phyloP scores from a whole-genome alignment of 2,888 invertebrate genomes.

The Dioctria rufipes region DNA sequence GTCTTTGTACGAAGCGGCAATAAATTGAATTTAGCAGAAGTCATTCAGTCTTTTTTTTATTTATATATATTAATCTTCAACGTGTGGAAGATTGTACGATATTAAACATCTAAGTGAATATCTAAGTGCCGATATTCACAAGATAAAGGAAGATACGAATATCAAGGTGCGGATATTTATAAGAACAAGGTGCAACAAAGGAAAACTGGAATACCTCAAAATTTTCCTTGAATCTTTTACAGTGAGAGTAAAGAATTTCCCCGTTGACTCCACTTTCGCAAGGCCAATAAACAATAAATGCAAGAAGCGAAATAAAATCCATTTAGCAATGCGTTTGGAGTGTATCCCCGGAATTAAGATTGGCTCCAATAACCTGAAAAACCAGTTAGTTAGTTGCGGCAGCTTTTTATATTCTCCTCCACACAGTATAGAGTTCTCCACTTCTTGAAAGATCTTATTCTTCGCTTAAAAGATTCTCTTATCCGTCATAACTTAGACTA shows the following conservation, averaged over 20 bases:
- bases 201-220: too few species aligned
- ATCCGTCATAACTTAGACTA: slow-evolving; percentile 35
- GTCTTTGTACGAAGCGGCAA: too few species aligned
- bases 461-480: slow-evolving; percentile 9
- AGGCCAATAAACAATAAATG: slow-evolving; percentile 37
- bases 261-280: slow-evolving; percentile 2
- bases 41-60: too few species aligned
- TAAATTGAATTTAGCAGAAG: too few species aligned
- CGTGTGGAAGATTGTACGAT: too few species aligned
- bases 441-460: slow-evolving; percentile 14
- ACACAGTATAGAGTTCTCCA: slow-evolving; percentile 8
- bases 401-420: slow-evolving; percentile 44
- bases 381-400: slow-evolving; percentile 49
- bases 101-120: too few species aligned
- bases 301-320: slow-evolving; percentile 45
- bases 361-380: slow-evolving; percentile 44
- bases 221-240: too few species aligned
- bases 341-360: neutral
- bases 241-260: neutral
- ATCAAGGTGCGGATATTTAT: too few species aligned
- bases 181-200: too few species aligned
- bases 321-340: slow-evolving; percentile 30
- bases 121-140: too few species aligned
- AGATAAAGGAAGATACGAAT: too few species aligned
- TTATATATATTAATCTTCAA: too few species aligned